Evolutionary conservation across 2,888 invertebrate genomes (phyloP).

Genomic region (Osmoderma eremita): DNA sequence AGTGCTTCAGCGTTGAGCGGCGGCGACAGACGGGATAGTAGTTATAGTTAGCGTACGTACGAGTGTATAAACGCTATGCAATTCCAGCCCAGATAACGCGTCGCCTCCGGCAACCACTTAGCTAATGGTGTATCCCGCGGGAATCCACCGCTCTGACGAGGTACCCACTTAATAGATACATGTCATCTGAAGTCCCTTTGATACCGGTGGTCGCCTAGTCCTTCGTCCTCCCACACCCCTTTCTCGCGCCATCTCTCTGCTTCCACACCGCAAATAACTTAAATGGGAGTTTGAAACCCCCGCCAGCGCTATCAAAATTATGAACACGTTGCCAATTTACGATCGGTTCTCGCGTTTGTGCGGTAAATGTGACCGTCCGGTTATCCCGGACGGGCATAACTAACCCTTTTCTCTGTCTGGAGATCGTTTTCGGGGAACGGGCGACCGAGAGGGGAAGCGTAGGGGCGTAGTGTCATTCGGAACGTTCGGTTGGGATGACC

Average conservation of each 20-base stretch:
- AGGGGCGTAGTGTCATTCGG: conserved; percentile 5
- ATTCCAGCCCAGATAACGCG: conserved; percentile 40
- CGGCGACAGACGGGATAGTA: conserved; percentile 46
- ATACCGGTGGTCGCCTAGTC: conserved; percentile 8
- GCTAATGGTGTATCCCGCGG: conserved; percentile 53
- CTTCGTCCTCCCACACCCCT: neutral
- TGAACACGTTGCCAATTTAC: conserved; percentile 53
- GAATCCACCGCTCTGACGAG: conserved; percentile 51
- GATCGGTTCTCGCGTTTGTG: conserved; percentile 38
- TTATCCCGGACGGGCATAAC: conserved; percentile 30
- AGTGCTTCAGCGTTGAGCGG: conserved; percentile 35
- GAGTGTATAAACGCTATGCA: conserved; percentile 29
- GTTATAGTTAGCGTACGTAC: conserved; percentile 15
- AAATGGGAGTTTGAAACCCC: conserved; percentile 50
- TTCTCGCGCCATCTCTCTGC: neutral
- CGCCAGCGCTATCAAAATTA: conserved; percentile 51
- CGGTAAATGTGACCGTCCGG: conserved; percentile 34
- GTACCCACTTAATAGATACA: conserved; percentile 53
- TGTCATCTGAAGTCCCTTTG: conserved; percentile 54
- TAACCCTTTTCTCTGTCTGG: conserved; percentile 36
- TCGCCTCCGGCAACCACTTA: conserved; percentile 48
- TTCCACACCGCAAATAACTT: conserved; percentile 50
- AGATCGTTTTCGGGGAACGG: conserved; percentile 23
- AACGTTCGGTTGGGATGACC: conserved; percentile 16
- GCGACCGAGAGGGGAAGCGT: neutral